These are phyloP conservation scores for Brenthis hecate DNA, from an alignment of 2,888 invertebrate genomes.

Conservation along the genomic window DNA sequence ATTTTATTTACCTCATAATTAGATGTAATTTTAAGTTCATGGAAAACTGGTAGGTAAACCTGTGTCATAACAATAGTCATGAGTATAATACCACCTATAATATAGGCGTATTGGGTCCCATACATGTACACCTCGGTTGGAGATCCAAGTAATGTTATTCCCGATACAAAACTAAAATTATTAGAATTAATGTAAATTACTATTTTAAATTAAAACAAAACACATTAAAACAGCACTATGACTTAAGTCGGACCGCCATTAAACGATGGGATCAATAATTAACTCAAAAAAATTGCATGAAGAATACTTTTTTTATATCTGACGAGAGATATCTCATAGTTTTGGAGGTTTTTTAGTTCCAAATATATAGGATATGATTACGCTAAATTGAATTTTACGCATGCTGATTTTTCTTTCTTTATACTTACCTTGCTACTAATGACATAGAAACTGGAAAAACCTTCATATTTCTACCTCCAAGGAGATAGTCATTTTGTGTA, in stretches of 20 bases:
- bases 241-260: no score
- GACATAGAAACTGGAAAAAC: slow-evolving; percentile 92
- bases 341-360: no score
- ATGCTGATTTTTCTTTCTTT: no score
- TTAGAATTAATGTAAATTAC: neutral
- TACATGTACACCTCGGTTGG: slow-evolving; percentile 92
- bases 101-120: slow-evolving; percentile 89
- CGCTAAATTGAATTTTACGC: no score
- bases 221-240: neutral
- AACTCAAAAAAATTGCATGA: no score
- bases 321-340: no score
- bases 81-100: slow-evolving; percentile 83
- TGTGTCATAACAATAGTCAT: slow-evolving; percentile 86
- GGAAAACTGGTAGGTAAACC: slow-evolving; percentile 88
- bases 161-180: slow-evolving; percentile 85
- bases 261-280: no score
- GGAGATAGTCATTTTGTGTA: slow-evolving; percentile 87
- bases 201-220: neutral
- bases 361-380: no score
- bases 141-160: slow-evolving; percentile 89
- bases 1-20: slow-evolving; percentile 86
- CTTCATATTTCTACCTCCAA: slow-evolving; percentile 91
- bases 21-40: slow-evolving; percentile 87
- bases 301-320: no score
- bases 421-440: slow-evolving; percentile 88